Conservation (phyloP, 2,888 invertebrate genomes). For the Perithous albicinctus region DNA sequence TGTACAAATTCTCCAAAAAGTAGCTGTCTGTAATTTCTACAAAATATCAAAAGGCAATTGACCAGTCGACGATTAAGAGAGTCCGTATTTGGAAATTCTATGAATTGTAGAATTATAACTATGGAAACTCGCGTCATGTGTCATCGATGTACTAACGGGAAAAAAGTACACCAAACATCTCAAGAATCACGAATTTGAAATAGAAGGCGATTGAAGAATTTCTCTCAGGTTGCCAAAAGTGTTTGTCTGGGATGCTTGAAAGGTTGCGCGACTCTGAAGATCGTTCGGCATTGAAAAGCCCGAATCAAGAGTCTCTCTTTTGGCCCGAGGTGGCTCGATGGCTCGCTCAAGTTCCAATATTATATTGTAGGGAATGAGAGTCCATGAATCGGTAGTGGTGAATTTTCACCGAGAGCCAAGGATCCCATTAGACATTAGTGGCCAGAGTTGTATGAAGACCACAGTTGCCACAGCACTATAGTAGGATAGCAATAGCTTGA, state of each 20-base stretch:
- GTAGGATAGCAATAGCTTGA: slow-evolving; percentile 61
- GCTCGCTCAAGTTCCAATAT: slow-evolving; percentile 22
- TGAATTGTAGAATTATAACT: too few relatives aligned
- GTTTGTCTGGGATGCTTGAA: slow-evolving; percentile 35
- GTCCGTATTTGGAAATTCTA: too few relatives aligned
- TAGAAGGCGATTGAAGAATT: slow-evolving; percentile 22
- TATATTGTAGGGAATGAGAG: slow-evolving; percentile 14
- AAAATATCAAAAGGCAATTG: too few relatives aligned
- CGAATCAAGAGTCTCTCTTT: slow-evolving; percentile 69
- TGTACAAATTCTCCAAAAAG: too few relatives aligned
- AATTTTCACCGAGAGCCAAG: slow-evolving; percentile 69
- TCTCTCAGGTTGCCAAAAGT: slow-evolving; percentile 15
- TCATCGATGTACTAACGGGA: neutral
- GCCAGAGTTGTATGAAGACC: slow-evolving; percentile 44
- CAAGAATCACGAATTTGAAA: slow-evolving; percentile 24
- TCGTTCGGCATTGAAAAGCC: slow-evolving; percentile 44
- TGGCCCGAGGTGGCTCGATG: slow-evolving; percentile 42
- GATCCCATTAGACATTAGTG: slow-evolving; percentile 77
- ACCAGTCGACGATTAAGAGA: too few relatives aligned
- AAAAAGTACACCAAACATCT: neutral
- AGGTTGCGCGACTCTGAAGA: slow-evolving; percentile 41
- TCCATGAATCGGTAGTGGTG: slow-evolving; percentile 41
- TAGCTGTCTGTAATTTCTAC: too few relatives aligned
- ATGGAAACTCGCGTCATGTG: too few relatives aligned
- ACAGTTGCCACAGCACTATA: slow-evolving; percentile 51